phyloP scores from a whole-genome alignment of 2,888 invertebrate genomes.

The Clitarchus hookeri region DNA sequence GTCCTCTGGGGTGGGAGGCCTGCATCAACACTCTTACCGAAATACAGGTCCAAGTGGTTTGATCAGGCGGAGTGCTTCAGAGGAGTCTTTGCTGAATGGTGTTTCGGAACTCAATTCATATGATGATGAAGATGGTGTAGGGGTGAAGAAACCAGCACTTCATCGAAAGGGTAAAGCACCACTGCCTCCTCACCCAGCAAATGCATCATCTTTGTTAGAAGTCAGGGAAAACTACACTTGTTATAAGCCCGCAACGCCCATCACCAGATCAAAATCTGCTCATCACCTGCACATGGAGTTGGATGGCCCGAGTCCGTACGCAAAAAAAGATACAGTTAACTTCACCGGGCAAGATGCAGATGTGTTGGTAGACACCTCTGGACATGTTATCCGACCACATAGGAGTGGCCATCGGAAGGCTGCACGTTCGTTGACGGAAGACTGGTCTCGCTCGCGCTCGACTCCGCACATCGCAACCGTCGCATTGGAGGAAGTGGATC shows the following conservation, averaged over 20 bases:
- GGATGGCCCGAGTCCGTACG: neutral
- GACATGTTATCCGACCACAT: neutral
- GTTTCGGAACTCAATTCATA: slow-evolving; percentile 17
- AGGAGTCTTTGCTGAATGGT: slow-evolving; percentile 52
- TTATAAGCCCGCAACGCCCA: slow-evolving; percentile 38
- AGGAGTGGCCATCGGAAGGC: slow-evolving; percentile 22
- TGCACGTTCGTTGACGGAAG: slow-evolving; percentile 27
- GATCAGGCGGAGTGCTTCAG: slow-evolving; percentile 53
- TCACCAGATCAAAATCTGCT: slow-evolving; percentile 47
- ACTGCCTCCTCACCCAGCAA: slow-evolving; percentile 45
- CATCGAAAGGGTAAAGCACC: slow-evolving; percentile 49
- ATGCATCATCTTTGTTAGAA: slow-evolving; percentile 22
- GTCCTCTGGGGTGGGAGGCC: slow-evolving; percentile 39
- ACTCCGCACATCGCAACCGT: slow-evolving; percentile 48
- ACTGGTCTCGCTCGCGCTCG: slow-evolving; percentile 44
- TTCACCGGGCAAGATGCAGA: slow-evolving; percentile 20
- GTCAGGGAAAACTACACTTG: slow-evolving; percentile 27
- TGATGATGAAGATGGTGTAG: slow-evolving; percentile 37
- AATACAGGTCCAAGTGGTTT: slow-evolving; percentile 23
- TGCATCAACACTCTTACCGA: slow-evolving; percentile 35
- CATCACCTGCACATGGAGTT: slow-evolving; percentile 43
- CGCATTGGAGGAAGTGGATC: slow-evolving; percentile 48
- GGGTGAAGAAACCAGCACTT: slow-evolving; percentile 45
- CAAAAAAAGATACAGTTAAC: neutral
- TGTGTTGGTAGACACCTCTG: slow-evolving; percentile 16